Base-by-base conservation (phyloP, 2,888 invertebrate species). In the Corbicula japonica region DNA sequence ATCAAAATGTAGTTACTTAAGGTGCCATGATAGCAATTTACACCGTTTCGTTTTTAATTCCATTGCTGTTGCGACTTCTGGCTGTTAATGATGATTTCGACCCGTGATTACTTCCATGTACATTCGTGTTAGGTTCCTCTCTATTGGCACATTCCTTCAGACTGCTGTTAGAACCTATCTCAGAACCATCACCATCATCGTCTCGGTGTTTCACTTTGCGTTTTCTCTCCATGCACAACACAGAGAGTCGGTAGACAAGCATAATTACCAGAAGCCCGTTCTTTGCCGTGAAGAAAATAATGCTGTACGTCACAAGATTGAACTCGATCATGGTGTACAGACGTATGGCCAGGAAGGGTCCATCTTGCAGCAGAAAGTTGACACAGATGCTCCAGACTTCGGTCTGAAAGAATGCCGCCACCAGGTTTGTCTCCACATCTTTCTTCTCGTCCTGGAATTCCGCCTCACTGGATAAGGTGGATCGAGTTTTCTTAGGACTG, bases 241-340 rank as follows among this genome's bases (percentile, higher is more conserved):
- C 87, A 10, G 71, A 74, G 21, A 86, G 76, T 3, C 87, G 76
- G 61, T 87, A 88, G 15, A 86, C 21, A 2, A 87, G 65, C 18
- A 86, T 66, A 75, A 87, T 74, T n/a, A 86, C 80, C 10, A 89
- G 82, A 15, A 88, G 81, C 4, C 70, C 76, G 76, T 89, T 90
- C 78, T 88, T 89, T 12, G 84, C 86, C 2, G 86, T 91, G 76
- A 92, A 92, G 76, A 92, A 91, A 18, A 91, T 85, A 68, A 90
- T 89, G 52, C 89, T 86, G 69, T 91, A 89, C n/a, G 86, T 90
- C 28, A 90, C 76, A 5, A 91, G 84, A 23, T 96, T 95, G 92
- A 97, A 97, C 89, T 97, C 96, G 2, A 96, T 95, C 79, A 98
- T 97, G 48, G 98, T 96, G 35, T 97, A 95, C 1, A 98, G 95